Evolutionary conservation across 2,888 invertebrate genomes (phyloP).

Genomic region (Pilophorus perplexus): DNA sequence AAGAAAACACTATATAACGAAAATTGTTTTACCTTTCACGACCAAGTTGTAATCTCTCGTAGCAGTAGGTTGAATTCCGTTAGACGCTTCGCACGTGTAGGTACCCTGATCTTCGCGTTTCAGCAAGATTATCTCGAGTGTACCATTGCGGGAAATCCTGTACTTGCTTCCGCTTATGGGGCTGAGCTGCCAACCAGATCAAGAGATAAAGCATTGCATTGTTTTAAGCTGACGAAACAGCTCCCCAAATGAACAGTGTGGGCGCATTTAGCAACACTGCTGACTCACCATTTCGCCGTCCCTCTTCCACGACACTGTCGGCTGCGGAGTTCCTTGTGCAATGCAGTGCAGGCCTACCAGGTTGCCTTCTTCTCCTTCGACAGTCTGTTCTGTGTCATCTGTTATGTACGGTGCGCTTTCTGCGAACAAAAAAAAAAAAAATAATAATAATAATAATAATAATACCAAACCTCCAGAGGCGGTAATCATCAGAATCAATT

Average conservation of each 20-base stretch:
- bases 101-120: slow-evolving; percentile 77
- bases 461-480: too few relatives aligned
- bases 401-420: slow-evolving; percentile 47
- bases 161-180: slow-evolving; percentile 62
- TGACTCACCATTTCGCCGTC: slow-evolving; percentile 64
- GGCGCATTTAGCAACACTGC: too few relatives aligned
- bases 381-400: slow-evolving; percentile 52
- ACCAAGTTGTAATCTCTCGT: slow-evolving; percentile 67
- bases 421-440: slow-evolving; percentile 28
- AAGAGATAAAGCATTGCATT: neutral
- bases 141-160: slow-evolving; percentile 65
- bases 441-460: neutral
- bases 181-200: slow-evolving; percentile 27
- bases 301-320: slow-evolving; percentile 73
- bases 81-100: slow-evolving; percentile 82
- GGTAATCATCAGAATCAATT: neutral
- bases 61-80: slow-evolving; percentile 67
- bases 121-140: slow-evolving; percentile 78
- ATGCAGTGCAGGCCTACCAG: slow-evolving; percentile 71
- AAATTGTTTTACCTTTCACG: slow-evolving; percentile 60
- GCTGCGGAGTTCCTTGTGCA: slow-evolving; percentile 73
- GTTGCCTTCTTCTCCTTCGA: slow-evolving; percentile 70
- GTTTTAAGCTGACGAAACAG: too few relatives aligned
- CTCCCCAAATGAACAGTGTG: too few relatives aligned
- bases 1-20: neutral